These are phyloP conservation scores for Melanargia galathea DNA, from an alignment of 2,888 invertebrate genomes.

Conservation along the genomic window DNA sequence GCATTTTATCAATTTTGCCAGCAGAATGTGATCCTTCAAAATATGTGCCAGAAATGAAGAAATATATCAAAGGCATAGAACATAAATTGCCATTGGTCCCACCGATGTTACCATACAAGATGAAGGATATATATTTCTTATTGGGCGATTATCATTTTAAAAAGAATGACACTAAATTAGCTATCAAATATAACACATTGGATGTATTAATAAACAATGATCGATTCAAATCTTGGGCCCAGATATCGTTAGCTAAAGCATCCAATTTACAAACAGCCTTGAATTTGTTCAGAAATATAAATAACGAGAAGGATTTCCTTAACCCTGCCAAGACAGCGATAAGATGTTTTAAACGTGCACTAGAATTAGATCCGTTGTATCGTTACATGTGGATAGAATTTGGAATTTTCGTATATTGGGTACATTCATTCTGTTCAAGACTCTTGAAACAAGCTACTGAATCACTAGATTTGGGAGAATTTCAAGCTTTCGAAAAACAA, in stretches of 20 bases:
- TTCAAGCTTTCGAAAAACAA: constrained; percentile 87
- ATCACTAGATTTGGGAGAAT: constrained; percentile 87
- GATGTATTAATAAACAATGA: constrained; percentile 91
- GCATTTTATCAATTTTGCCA: constrained; percentile 87
- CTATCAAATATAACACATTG: constrained; percentile 90
- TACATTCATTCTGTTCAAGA: constrained; percentile 95
- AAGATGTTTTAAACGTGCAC: constrained; percentile 90
- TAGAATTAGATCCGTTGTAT: constrained; percentile 88
- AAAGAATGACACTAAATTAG: constrained; percentile 88
- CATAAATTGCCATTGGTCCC: constrained; percentile 80
- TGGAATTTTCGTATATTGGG: constrained; percentile 93
- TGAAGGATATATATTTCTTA: constrained; percentile 92
- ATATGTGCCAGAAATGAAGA: constrained; percentile 83
- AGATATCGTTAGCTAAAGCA: constrained; percentile 90
- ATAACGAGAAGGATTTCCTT: constrained; percentile 84
- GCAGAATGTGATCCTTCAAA: constrained; percentile 85
- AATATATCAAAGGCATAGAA: constrained; percentile 85
- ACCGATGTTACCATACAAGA: constrained; percentile 80
- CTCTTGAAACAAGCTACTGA: constrained; percentile 91
- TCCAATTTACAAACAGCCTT: constrained; percentile 90
- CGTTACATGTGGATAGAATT: constrained; percentile 94
- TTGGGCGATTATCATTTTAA: constrained; percentile 97
- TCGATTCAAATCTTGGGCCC: constrained; percentile 96
- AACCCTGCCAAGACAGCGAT: constrained; percentile 87
- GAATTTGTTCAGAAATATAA: constrained; percentile 86